Conservation (phyloP, 2,888 invertebrate genomes). For the Drosophila trichaetosa region DNA sequence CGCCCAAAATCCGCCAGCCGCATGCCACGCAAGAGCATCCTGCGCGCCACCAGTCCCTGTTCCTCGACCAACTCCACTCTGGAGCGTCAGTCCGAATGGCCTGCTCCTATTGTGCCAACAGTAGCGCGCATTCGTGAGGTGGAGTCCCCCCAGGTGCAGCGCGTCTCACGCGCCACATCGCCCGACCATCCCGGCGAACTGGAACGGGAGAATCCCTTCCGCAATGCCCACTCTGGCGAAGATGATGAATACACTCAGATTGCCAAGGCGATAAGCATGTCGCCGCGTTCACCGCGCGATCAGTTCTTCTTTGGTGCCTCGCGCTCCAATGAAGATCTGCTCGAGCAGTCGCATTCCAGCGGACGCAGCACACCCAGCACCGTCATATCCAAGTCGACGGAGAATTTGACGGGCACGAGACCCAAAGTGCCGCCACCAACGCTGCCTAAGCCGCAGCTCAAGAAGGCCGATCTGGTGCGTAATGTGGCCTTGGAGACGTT, state of each 20-base stretch:
- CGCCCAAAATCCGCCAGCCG: conserved; percentile 48
- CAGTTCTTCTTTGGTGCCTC: conserved; percentile 81
- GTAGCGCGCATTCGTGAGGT: conserved; percentile 84
- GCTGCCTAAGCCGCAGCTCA: conserved; percentile 82
- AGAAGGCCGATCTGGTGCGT: conserved; percentile 82
- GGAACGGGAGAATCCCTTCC: conserved; percentile 85
- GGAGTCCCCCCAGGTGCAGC: conserved; percentile 81
- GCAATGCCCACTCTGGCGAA: conserved; percentile 44
- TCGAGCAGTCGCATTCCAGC: conserved; percentile 69
- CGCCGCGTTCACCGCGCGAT: conserved; percentile 68
- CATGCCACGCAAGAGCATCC: conserved; percentile 83
- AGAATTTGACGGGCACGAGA: conserved; percentile 72
- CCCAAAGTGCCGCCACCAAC: conserved; percentile 75
- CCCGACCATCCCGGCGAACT: conserved; percentile 75
- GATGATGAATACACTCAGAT: conserved; percentile 83
- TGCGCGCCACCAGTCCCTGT: conserved; percentile 83
- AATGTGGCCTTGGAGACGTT: conserved; percentile 83
- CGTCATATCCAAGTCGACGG: conserved; percentile 75
- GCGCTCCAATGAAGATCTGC: conserved; percentile 82
- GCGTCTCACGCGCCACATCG: conserved; percentile 63
- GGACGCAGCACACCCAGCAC: conserved; percentile 68
- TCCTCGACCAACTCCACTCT: conserved; percentile 80
- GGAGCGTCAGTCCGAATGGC: conserved; percentile 78
- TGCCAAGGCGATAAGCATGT: conserved; percentile 80
- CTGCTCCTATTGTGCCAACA: conserved; percentile 78